Evolutionary conservation across 2,797 vertebrate genomes (phyloP).

Genomic region (Sebastes diaconus): DNA sequence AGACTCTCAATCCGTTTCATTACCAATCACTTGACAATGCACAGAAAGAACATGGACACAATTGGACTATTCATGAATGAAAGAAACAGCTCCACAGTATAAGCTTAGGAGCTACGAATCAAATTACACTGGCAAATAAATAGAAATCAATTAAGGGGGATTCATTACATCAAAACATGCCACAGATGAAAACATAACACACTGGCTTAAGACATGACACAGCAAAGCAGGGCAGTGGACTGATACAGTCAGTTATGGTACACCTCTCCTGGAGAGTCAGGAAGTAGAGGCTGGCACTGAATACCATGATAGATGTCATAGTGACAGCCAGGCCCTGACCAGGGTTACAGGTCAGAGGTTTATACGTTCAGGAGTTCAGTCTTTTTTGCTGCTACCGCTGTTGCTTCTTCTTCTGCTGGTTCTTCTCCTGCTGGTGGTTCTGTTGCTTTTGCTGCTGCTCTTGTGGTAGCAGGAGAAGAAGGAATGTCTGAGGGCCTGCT

Average conservation of each 20-base stretch:
- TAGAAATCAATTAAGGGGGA: slow-evolving; percentile 2
- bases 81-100: not conserved
- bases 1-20: not conserved
- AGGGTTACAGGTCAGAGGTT: slow-evolving; percentile 3
- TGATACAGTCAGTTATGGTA: slow-evolving; percentile 87
- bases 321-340: slow-evolving; percentile 12
- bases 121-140: slow-evolving; percentile 62
- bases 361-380: slow-evolving; percentile 22
- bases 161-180: slow-evolving; percentile 9
- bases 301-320: slow-evolving; percentile 5
- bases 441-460: slow-evolving; percentile 48
- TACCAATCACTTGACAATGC: not conserved
- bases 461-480: slow-evolving; percentile 81
- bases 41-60: slow-evolving; percentile 4
- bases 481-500: slow-evolving; percentile 86
- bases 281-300: slow-evolving; percentile 15
- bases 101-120: slow-evolving; percentile 6
- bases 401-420: slow-evolving; percentile 36
- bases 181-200: not conserved
- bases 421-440: slow-evolving; percentile 26
- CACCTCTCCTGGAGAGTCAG: slow-evolving; percentile 74
- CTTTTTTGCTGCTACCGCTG: slow-evolving; percentile 50
- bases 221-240: slow-evolving; percentile 82
- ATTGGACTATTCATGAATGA: not conserved
- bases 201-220: slow-evolving; percentile 1